These are phyloP conservation scores for Latrodectus hesperus DNA, from an alignment of 2,888 invertebrate species.

Conservation along the genomic window DNA sequence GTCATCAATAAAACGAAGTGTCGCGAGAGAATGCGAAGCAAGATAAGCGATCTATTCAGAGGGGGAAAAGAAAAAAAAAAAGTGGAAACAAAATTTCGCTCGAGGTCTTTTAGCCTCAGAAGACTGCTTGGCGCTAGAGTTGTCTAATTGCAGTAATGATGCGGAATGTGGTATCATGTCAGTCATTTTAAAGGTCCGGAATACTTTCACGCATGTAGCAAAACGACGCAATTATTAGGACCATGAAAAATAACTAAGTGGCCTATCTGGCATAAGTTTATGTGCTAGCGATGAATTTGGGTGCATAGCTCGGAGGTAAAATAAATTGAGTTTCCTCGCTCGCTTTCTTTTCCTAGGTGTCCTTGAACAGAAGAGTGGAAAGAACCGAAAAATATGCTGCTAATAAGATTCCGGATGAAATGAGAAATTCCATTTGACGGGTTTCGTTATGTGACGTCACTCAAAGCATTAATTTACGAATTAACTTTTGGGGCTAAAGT, in stretches of 20 bases:
- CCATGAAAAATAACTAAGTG: slow-evolving; percentile 45
- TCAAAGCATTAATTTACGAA: background rate
- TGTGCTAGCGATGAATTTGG: slow-evolving; percentile 12
- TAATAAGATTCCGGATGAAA: slow-evolving; percentile 7
- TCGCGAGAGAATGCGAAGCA: slow-evolving; percentile 55
- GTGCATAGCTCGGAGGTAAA: background rate
- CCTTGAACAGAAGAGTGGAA: slow-evolving; percentile 14
- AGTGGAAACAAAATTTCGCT: slow-evolving; percentile 21
- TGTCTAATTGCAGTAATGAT: slow-evolving; percentile 59
- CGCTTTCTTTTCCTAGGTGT: background rate
- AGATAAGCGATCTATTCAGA: slow-evolving; percentile 48
- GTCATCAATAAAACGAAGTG: slow-evolving; percentile 62
- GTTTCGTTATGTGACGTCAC: background rate
- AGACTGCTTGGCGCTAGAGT: slow-evolving; percentile 65
- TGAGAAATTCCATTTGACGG: background rate
- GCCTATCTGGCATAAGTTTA: slow-evolving; percentile 9
- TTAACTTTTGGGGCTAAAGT: no score
- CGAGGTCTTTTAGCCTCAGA: slow-evolving; percentile 41
- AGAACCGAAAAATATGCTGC: slow-evolving; percentile 5
- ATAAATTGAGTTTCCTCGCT: slow-evolving; percentile 14
- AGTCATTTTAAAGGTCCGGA: slow-evolving; percentile 25
- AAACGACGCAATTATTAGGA: slow-evolving; percentile 53
- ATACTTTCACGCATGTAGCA: slow-evolving; percentile 55
- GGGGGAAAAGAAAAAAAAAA: slow-evolving; percentile 2
- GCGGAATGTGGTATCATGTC: slow-evolving; percentile 52